A percentile compares a stretch with the other conserved stretches of the same genome.
phyloP scores from a whole-genome alignment of 2,888 invertebrate species.

The Chrysolina oricalcia region DNA sequence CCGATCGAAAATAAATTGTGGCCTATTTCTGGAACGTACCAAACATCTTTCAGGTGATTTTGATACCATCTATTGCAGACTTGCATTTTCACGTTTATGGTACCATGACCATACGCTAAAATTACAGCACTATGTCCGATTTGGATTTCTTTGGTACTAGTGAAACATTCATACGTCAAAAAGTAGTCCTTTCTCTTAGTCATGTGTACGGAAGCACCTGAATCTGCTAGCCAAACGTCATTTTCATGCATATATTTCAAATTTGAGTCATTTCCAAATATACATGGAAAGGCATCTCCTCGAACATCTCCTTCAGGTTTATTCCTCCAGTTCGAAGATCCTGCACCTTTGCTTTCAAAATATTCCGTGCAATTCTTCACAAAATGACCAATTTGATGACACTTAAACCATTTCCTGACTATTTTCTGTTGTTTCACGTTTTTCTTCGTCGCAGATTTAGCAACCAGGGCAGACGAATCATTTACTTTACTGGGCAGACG shows the following conservation, averaged over 20 bases:
- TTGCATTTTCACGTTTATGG: neutral
- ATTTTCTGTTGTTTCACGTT: neutral
- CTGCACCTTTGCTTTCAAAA: neutral
- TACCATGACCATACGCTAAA: neutral
- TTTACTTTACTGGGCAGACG: neutral
- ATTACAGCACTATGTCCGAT: neutral
- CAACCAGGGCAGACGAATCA: neutral
- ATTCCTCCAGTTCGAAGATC: neutral
- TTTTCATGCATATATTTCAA: neutral
- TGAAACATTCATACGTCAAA: neutral
- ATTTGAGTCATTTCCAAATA: neutral
- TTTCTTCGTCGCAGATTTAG: too few relatives aligned
- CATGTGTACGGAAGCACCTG: neutral
- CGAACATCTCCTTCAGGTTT: neutral
- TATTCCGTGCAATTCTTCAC: neutral
- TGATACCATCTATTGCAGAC: neutral
- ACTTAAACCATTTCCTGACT: neutral
- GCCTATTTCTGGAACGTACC: neutral
- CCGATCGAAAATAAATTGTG: neutral
- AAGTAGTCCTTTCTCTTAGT: neutral
- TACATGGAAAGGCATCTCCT: neutral
- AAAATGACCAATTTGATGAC: conserved; percentile 14
- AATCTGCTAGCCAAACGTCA: neutral
- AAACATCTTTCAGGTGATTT: neutral
- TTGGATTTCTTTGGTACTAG: too few relatives aligned